A percentile compares a stretch with the other conserved stretches of the same genome.
Conservation (phyloP, 2,797 vertebrate genomes). For the Melopsittacus undulatus region DNA sequence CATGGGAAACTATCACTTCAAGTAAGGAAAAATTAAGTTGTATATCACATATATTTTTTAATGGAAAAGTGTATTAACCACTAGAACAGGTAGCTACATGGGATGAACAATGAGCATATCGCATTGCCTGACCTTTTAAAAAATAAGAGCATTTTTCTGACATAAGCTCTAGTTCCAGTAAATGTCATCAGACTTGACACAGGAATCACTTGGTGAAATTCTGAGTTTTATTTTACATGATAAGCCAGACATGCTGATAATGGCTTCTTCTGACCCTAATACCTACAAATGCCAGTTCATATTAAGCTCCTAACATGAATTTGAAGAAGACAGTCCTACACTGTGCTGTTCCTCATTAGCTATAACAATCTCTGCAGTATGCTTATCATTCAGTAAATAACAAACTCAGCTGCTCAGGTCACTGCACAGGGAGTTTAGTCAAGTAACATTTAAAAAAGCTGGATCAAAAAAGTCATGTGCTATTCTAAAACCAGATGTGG, state of each 20-base stretch:
- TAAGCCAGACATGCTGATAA: neutral
- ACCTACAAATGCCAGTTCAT: neutral
- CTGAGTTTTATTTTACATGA: neutral
- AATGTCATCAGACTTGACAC: neutral
- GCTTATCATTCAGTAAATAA: neutral
- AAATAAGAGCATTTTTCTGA: neutral
- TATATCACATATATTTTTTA: neutral
- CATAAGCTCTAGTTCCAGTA: neutral
- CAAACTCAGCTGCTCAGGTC: neutral
- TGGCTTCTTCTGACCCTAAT: neutral
- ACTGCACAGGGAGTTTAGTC: neutral
- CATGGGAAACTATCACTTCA: neutral
- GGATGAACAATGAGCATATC: neutral
- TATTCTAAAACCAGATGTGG: neutral
- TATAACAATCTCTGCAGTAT: neutral
- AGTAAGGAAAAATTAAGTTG: neutral
- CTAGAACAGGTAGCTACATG: neutral
- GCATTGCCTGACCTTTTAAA: neutral
- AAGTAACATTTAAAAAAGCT: neutral
- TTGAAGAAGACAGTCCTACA: neutral
- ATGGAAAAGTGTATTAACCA: neutral
- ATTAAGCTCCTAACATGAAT: neutral
- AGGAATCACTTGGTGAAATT: neutral
- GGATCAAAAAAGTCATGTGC: neutral
- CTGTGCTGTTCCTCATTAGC: neutral